Evolutionary conservation across 1,140 invertebrate genomes (phyloP), one percentile per base, ranked within the genome.

Genomic region (Eueides isabella): DNA sequence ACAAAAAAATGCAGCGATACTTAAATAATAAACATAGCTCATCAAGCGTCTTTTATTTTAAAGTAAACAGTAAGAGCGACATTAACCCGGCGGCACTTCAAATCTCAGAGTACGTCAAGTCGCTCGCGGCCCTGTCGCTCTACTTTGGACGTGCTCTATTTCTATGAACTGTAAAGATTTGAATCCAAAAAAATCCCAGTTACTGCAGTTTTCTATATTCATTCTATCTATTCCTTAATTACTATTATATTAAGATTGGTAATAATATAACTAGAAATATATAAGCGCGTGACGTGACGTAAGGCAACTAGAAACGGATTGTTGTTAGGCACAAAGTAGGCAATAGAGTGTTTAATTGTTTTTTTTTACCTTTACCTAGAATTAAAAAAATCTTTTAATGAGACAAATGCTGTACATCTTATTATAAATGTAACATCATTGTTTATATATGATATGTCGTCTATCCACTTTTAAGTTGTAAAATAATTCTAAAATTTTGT

Each of bases 91-190:
- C 61, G 61, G 61, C 61, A 28, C 61, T 61, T 61, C 61, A 61
- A 28, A 61, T 61, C 55, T 61, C 55, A 23, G 26, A 19, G 23
- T 28, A 23, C 55, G 55, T 14, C 28, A 23, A 29, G 61, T 61
- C 61, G 61, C 61, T 61, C 61, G 61, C 61, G 61, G 61, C 61
- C 61, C 26, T 61, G 61, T 61, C 61, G 61, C 61, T 61, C 61
- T 61, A 61, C 26, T 61, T 61, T 29, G 61, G 28, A 61, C 61
- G 61, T 61, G 61, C 26, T 61, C 61, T 61, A 61, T 61, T 61
- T 61, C 61, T 61, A 61, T 61, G 28, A 23, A 14, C 28, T 61
- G 23, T 61, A 29, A 26, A 61, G 28, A 61, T 61, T 61, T 61
- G 0, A n/a, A 48, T 48, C 19, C 41, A 9, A 23, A 48, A 44